phyloP scores from a whole-genome alignment of 2,113 vertebrate genomes.

The Acanthisitta chloris region DNA sequence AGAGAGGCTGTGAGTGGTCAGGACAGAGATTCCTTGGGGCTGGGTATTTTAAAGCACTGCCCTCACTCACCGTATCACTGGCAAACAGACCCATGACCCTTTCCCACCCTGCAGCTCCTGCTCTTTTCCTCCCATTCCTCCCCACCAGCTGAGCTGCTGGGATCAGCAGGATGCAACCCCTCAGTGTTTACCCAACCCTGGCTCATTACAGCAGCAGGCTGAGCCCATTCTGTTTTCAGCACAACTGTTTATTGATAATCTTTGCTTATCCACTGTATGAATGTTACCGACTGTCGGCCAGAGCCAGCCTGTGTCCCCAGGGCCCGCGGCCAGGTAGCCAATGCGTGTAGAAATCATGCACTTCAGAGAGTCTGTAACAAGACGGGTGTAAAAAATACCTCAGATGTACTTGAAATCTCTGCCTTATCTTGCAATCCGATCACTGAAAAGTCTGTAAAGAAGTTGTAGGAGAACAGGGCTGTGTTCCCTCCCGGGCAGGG shows the following conservation, averaged over 20 bases:
- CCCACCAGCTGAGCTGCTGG: not conserved
- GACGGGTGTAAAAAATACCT: conserved; percentile 34
- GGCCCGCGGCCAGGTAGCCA: not conserved
- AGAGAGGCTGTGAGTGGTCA: not conserved
- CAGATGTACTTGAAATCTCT: conserved; percentile 29
- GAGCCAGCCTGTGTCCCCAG: conserved; percentile 13
- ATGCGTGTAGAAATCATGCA: conserved; percentile 59
- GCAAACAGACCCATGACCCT: accelerated
- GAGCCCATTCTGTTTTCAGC: conserved; percentile 24
- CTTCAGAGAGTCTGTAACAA: conserved; percentile 24
- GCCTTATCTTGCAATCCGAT: not conserved
- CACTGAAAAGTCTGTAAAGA: conserved; percentile 20
- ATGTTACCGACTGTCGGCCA: conserved; percentile 13
- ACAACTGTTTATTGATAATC: conserved; percentile 71
- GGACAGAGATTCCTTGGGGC: not conserved
- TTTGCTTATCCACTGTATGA: conserved; percentile 32
- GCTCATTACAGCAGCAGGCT: not conserved
- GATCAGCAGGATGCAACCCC: not conserved
- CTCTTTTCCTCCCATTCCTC: not conserved
- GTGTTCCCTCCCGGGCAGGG: not conserved
- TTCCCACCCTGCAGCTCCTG: not conserved
- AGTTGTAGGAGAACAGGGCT: not conserved
- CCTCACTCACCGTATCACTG: accelerated
- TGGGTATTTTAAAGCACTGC: not conserved
- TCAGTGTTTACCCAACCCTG: not conserved